Evolutionary conservation across 2,113 vertebrate genomes (phyloP).

Genomic region (Cryptotis parvus): DNA sequence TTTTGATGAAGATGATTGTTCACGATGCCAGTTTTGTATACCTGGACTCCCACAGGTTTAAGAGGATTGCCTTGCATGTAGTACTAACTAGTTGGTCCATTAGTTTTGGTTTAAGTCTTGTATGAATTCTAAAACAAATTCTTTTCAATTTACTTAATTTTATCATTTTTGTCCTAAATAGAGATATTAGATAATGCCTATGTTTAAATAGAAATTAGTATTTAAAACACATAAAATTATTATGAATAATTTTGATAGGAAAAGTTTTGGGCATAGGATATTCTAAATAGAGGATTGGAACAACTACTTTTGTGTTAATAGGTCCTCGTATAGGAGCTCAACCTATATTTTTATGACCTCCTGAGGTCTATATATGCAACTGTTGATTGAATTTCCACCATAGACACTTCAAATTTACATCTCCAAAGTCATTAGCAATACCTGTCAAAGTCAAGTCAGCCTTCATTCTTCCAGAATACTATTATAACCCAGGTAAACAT

Average conservation of each 20-base stretch:
- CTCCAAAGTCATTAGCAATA: neutral
- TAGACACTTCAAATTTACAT: neutral
- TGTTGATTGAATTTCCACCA: neutral
- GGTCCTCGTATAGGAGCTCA: neutral
- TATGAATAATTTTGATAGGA: neutral
- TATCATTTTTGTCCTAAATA: neutral
- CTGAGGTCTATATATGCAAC: neutral
- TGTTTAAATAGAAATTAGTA: neutral
- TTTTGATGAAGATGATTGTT: neutral
- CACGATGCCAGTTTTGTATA: neutral
- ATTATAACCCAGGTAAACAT: neutral
- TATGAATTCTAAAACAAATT: neutral
- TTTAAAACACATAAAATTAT: constrained; percentile 7
- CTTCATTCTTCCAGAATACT: neutral
- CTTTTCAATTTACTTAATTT: neutral
- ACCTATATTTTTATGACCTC: neutral
- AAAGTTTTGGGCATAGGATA: neutral
- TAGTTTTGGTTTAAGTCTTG: neutral
- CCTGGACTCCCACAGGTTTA: neutral
- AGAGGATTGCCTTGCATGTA: neutral
- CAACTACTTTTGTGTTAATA: neutral
- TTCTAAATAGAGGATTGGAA: constrained; percentile 12
- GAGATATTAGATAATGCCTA: neutral
- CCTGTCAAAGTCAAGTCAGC: neutral
- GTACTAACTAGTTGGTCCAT: neutral